Base-by-base conservation (phyloP, 2,797 vertebrate species). In the Cirrhinus molitorella region DNA sequence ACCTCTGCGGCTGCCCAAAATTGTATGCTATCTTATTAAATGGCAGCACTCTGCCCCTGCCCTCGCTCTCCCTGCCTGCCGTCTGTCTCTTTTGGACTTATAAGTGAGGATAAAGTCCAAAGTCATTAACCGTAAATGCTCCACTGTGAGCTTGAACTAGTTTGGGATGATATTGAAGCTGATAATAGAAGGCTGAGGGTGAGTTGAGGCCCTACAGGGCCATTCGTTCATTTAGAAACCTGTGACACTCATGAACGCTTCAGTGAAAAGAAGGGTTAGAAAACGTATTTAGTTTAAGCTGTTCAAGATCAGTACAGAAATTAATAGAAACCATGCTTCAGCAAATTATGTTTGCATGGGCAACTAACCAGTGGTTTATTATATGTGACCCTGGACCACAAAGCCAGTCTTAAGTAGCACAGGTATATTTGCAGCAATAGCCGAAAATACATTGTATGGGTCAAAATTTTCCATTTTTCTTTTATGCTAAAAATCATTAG, bases 1-100 rank as follows among this genome's bases (percentile, higher is more conserved):
- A 90, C 87, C 89, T 91, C 88, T 88, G 45, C 8, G 57, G 71
- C 45, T 65, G 34, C 68, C 28, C 34, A 65, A 67, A 72, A 72
- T 28, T 0, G 79, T 53, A 45, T 63, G 28, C 14, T 70, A 37
- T 83, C 47, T 84, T 78, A 80, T 86, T 76, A 80, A 75, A 83
- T 16, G 21, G 19, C 61, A 25, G 47, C 71, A 28, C 43, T 83
- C 63, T 45, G 40, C 70, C 68, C n/a, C 40, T 61, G 74, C 53
- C 53, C 34, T 59, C 43, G 34, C 47, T 28, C 10, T 79, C 57
- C 28, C 19, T 67, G 8, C 16, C 45, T 66, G 31, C 43, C 34
- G 16, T 25, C 34, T 57, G n/a, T 51, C 45, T 47, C 76, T 74
- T 72, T 75, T 40, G 43, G 47, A 72, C 53, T 61, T 66, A n/a